Percentiles rank a stretch among this genome's conserved stretches.
These are phyloP conservation scores for Cecidostiba fungosa DNA, from an alignment of 2,888 invertebrate genomes.

Conservation along the genomic window DNA sequence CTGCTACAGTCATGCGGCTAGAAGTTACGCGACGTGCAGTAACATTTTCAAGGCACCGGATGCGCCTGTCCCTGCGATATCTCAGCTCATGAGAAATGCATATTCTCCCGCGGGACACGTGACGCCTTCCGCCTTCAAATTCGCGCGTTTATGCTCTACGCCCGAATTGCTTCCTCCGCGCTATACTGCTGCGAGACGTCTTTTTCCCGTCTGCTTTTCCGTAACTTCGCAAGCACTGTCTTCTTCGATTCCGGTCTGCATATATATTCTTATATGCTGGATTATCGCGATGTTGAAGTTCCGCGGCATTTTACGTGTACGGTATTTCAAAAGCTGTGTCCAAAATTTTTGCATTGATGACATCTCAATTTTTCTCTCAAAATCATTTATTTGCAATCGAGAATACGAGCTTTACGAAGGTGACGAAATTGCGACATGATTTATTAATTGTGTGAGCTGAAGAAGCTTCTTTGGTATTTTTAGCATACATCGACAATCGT, in stretches of 20 bases:
- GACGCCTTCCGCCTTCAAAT: slow-evolving; percentile 54
- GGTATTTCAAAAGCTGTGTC: not conserved
- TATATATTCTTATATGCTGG: not conserved
- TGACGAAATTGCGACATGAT: too few relatives aligned
- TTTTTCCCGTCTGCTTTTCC: not conserved
- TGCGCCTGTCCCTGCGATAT: slow-evolving; percentile 52
- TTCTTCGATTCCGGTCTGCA: slow-evolving; percentile 4
- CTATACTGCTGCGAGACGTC: slow-evolving; percentile 13
- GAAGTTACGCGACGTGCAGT: slow-evolving; percentile 40
- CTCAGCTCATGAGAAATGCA: slow-evolving; percentile 60
- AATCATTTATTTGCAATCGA: too few relatives aligned
- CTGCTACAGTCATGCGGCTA: slow-evolving; percentile 4
- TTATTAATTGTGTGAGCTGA: too few relatives aligned
- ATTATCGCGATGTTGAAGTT: not conserved
- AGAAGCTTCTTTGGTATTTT: not conserved
- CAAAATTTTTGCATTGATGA: too few relatives aligned
- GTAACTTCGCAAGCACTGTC: not conserved
- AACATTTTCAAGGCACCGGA: slow-evolving; percentile 45
- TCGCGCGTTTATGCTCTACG: slow-evolving; percentile 44
- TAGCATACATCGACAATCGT: not conserved
- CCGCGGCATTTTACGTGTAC: not conserved
- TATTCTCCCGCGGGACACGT: slow-evolving; percentile 56
- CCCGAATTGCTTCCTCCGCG: slow-evolving; percentile 20
- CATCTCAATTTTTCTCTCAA: too few relatives aligned
- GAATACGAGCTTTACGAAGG: too few relatives aligned